These are phyloP conservation scores for Pseudomyrmex concolor DNA, from an alignment of 1,140 invertebrate genomes.

Conservation along the genomic window DNA sequence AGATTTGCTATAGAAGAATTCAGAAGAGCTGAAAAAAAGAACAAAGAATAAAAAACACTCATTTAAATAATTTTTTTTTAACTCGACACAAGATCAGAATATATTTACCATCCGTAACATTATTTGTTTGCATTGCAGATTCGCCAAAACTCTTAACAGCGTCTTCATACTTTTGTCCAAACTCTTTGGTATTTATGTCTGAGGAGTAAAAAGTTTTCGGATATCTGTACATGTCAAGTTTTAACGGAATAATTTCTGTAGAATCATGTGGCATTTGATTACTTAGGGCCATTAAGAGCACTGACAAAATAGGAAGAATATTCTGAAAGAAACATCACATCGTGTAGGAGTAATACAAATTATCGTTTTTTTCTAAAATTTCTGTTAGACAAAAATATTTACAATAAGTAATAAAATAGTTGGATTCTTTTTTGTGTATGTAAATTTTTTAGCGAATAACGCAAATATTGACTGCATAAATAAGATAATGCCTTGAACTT, in stretches of 20 bases:
- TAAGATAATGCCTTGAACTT: conserved; percentile 74
- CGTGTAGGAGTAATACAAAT: neutral
- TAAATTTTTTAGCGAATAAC: conserved; percentile 78
- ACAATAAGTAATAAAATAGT: conserved; percentile 72
- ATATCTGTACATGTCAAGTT: conserved; percentile 74
- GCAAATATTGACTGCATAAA: conserved; percentile 75
- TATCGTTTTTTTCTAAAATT: conserved; percentile 5
- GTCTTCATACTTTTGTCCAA: conserved; percentile 67
- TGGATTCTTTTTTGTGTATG: conserved; percentile 78
- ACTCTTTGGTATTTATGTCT: conserved; percentile 33
- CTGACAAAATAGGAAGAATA: conserved; percentile 75
- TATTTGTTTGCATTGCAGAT: conserved; percentile 30
- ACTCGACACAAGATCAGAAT: neutral
- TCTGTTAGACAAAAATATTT: conserved; percentile 45
- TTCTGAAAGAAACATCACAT: conserved; percentile 64
- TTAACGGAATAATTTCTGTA: conserved; percentile 68
- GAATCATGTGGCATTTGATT: conserved; percentile 72
- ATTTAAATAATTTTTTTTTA: conserved; percentile 4
- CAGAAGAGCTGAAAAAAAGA: conserved; percentile 73
- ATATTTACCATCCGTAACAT: conserved; percentile 69
- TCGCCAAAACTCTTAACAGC: conserved; percentile 62
- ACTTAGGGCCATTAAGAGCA: conserved; percentile 77
- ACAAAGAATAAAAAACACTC: neutral
- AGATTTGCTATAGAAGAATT: conserved; percentile 71
- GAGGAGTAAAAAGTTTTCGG: conserved; percentile 75